These are phyloP conservation scores for Artibeus jamaicensis DNA, from an alignment of 2,797 vertebrate species.

Conservation along the genomic window DNA sequence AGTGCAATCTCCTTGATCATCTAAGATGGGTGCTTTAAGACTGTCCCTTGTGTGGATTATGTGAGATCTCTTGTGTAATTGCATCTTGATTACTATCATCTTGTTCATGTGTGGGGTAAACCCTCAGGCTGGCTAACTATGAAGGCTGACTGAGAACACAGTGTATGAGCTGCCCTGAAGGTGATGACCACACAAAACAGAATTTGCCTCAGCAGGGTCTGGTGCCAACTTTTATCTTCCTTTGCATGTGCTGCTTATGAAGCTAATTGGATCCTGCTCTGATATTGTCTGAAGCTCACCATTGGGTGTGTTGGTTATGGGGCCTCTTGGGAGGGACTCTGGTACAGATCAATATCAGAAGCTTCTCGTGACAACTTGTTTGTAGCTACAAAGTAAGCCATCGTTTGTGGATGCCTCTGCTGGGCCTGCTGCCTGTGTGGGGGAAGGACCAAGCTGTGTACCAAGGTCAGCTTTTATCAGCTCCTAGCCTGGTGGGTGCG, in stretches of 20 bases:
- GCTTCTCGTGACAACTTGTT: not conserved
- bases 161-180: not conserved
- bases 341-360: not conserved
- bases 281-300: not conserved
- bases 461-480: not conserved
- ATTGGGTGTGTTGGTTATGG: not conserved
- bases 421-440: not conserved
- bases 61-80: no score
- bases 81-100: no score
- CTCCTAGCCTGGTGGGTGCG: not conserved
- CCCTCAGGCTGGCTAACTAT: no score
- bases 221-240: not conserved
- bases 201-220: not conserved
- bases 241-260: not conserved
- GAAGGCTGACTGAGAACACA: not conserved
- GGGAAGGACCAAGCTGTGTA: not conserved
- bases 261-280: not conserved
- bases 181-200: not conserved
- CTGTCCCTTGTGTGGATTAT: no score
- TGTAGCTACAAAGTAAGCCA: not conserved
- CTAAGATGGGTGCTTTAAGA: no score
- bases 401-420: not conserved
- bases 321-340: not conserved
- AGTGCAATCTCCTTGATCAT: no score
- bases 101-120: no score